These are phyloP conservation scores for Epinotia brunnichana DNA, from an alignment of 2,888 invertebrate species.

Conservation along the genomic window DNA sequence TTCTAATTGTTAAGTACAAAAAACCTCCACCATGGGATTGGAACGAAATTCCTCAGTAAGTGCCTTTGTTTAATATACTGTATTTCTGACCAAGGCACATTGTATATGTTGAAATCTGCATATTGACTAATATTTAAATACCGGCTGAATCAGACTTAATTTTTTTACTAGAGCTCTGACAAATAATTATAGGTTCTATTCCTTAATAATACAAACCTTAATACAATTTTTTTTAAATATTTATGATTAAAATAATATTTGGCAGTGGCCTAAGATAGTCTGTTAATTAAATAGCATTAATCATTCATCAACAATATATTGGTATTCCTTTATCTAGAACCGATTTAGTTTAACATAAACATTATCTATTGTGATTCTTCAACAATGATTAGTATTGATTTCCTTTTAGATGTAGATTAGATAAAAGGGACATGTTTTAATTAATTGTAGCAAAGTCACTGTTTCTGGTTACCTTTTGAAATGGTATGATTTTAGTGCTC, in stretches of 20 bases:
- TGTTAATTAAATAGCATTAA: no score
- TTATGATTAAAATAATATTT: no score
- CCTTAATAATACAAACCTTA: no score
- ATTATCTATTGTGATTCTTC: neutral
- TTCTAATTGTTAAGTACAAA: neutral
- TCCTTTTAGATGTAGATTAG: constrained; percentile 33
- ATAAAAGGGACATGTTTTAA: constrained; percentile 3
- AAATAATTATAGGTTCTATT: no score
- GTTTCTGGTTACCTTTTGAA: neutral
- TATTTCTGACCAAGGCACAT: neutral
- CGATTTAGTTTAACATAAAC: neutral
- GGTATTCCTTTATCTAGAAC: neutral
- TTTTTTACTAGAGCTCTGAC: no score
- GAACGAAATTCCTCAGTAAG: constrained; percentile 66
- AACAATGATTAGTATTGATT: neutral
- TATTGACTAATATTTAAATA: neutral
- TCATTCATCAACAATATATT: neutral
- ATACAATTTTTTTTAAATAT: no score
- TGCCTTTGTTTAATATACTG: constrained; percentile 26
- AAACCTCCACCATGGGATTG: constrained; percentile 65
- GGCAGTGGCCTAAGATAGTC: no score
- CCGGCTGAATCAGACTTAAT: neutral
- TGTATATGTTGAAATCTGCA: neutral
- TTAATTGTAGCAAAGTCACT: neutral
- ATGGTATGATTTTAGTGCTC: neutral